These are phyloP conservation scores for Tanypteryx hageni DNA, from an alignment of 2,888 invertebrate species.

Conservation along the genomic window DNA sequence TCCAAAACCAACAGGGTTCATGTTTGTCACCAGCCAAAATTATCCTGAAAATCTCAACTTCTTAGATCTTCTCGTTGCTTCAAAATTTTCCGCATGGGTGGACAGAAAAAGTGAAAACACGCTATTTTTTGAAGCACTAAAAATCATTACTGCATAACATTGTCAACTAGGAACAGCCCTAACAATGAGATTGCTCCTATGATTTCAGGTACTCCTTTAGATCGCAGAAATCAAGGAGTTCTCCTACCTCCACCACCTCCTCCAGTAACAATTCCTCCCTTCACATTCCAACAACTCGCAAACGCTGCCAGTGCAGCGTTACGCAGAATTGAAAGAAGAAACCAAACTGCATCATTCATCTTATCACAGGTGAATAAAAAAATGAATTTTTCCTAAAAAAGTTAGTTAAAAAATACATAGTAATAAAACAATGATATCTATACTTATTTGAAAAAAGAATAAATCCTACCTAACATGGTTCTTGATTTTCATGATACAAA, in stretches of 20 bases:
- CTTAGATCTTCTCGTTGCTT: too few species aligned
- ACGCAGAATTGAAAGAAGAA: slow-evolving; percentile 66
- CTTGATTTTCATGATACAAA: too few species aligned
- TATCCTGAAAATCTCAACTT: too few species aligned
- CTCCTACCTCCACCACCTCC: slow-evolving; percentile 73
- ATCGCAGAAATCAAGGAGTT: slow-evolving; percentile 71
- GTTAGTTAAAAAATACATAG: not conserved
- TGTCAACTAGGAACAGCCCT: too few species aligned
- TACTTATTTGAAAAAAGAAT: slow-evolving; percentile 66
- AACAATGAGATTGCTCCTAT: not conserved
- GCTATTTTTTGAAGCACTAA: too few species aligned
- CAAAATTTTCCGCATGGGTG: too few species aligned
- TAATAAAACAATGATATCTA: not conserved
- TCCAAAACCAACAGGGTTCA: too few species aligned
- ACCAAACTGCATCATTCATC: slow-evolving; percentile 67
- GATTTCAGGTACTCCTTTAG: slow-evolving; percentile 62
- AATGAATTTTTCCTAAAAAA: not conserved
- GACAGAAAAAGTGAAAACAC: too few species aligned
- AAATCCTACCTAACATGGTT: slow-evolving; percentile 69
- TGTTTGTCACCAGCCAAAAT: too few species aligned
- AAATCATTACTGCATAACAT: too few species aligned
- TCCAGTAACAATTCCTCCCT: slow-evolving; percentile 72
- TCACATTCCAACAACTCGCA: slow-evolving; percentile 72
- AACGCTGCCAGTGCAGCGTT: slow-evolving; percentile 70
- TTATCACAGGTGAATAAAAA: not conserved